Evolutionary conservation across 2,113 vertebrate genomes (phyloP).

Genomic region (Genyomyrus donnyi): DNA sequence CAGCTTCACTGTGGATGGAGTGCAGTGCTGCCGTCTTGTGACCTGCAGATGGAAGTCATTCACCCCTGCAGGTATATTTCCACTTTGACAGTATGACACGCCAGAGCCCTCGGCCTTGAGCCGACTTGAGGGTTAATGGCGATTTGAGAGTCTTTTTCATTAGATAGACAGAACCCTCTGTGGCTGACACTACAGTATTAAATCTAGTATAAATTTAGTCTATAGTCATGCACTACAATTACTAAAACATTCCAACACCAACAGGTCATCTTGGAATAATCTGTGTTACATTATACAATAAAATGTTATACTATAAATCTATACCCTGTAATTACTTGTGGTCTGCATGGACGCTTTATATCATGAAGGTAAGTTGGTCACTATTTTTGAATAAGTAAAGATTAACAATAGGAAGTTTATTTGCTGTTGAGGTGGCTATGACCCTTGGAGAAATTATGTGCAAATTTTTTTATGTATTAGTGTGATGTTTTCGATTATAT

Average conservation of each 20-base stretch:
- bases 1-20: not conserved
- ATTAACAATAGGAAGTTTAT: not conserved
- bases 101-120: not conserved
- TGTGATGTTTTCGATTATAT: not conserved
- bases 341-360: not conserved
- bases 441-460: not conserved
- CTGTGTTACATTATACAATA: not conserved
- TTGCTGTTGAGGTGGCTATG: not conserved
- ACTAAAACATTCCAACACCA: not conserved
- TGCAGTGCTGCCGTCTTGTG: not conserved
- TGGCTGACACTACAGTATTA: not conserved
- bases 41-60: not conserved
- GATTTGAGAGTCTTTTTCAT: not conserved
- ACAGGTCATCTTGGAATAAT: not conserved
- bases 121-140: not conserved
- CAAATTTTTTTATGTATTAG: not conserved
- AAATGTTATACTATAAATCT: not conserved
- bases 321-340: not conserved
- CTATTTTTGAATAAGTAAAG: not conserved
- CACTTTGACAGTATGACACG: not conserved
- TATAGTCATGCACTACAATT: not conserved
- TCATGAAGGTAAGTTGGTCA: not conserved
- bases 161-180: not conserved
- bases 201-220: not conserved
- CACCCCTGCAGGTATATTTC: not conserved